Conservation (phyloP, 1,140 invertebrate species). For the Pseudobourletiella spinata region DNA sequence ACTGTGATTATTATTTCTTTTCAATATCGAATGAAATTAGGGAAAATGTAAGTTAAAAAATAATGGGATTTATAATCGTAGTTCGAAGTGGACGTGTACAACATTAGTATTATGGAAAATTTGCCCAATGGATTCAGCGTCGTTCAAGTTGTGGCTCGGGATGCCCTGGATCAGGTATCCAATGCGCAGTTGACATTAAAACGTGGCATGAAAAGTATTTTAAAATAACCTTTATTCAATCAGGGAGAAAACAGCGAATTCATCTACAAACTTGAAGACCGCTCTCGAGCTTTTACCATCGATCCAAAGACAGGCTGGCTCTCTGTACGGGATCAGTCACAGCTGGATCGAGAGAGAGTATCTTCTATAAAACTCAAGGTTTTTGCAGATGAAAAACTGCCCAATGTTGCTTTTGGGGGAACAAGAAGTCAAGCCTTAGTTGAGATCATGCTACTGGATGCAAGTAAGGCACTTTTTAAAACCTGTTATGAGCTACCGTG, state of each 20-base stretch:
- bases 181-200: no score
- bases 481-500: no score
- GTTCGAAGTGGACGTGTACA: slow-evolving; percentile 79
- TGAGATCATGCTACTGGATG: slow-evolving; percentile 69
- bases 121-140: slow-evolving; percentile 76
- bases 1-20: slow-evolving; percentile 29
- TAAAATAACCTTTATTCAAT: neutral
- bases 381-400: slow-evolving; percentile 61
- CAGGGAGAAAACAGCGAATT: slow-evolving; percentile 73
- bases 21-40: no score
- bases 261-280: slow-evolving; percentile 63
- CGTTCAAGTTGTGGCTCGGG: slow-evolving; percentile 65
- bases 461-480: slow-evolving; percentile 54
- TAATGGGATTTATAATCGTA: no score
- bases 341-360: slow-evolving; percentile 67
- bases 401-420: slow-evolving; percentile 46
- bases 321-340: slow-evolving; percentile 64
- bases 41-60: no score
- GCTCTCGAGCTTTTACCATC: slow-evolving; percentile 64
- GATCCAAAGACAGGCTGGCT: slow-evolving; percentile 72
- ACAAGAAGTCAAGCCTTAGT: slow-evolving; percentile 58
- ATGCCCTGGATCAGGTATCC: slow-evolving; percentile 42
- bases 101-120: slow-evolving; percentile 84
- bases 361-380: slow-evolving; percentile 60
- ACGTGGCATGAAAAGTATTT: neutral